Evolutionary conservation across 1,140 invertebrate species (phyloP).

Genomic region (Saccostrea glomerata): DNA sequence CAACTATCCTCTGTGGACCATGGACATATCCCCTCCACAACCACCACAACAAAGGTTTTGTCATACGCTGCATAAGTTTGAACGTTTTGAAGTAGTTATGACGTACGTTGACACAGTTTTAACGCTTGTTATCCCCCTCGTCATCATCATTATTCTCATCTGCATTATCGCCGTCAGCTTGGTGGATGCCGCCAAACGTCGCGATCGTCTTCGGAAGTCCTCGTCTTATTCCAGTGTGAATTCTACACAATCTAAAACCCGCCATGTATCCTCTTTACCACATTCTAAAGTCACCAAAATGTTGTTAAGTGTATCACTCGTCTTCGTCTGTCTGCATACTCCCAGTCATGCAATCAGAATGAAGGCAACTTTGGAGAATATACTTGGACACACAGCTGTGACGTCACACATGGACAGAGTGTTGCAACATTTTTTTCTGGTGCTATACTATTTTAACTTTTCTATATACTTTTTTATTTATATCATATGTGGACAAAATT

Average conservation of each 20-base stretch:
- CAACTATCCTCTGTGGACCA: slow-evolving; percentile 68
- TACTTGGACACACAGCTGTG: slow-evolving; percentile 1
- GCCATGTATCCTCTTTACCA: slow-evolving; percentile 69
- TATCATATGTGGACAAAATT: slow-evolving; percentile 72
- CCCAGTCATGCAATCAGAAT: slow-evolving; percentile 81
- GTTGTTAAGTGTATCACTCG: slow-evolving; percentile 88
- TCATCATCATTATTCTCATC: slow-evolving; percentile 82
- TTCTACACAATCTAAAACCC: slow-evolving; percentile 24
- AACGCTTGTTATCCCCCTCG: slow-evolving; percentile 81
- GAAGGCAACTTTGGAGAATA: slow-evolving; percentile 66
- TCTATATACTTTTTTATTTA: slow-evolving; percentile 91
- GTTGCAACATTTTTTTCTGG: slow-evolving; percentile 82
- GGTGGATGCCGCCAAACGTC: slow-evolving; percentile 54
- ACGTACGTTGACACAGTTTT: slow-evolving; percentile 81
- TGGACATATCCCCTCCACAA: slow-evolving; percentile 50
- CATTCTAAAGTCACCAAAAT: slow-evolving; percentile 89
- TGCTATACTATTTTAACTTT: slow-evolving; percentile 90
- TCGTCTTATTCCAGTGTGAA: not conserved
- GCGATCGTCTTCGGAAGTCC: slow-evolving; percentile 10
- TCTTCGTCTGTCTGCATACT: slow-evolving; percentile 88
- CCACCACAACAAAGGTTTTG: slow-evolving; percentile 77
- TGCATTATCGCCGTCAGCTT: slow-evolving; percentile 80
- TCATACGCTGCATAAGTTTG: slow-evolving; percentile 81
- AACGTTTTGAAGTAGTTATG: slow-evolving; percentile 74
- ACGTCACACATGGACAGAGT: slow-evolving; percentile 55